Base-by-base conservation (phyloP, 2,888 invertebrate genomes). In the Cistogaster globosa region DNA sequence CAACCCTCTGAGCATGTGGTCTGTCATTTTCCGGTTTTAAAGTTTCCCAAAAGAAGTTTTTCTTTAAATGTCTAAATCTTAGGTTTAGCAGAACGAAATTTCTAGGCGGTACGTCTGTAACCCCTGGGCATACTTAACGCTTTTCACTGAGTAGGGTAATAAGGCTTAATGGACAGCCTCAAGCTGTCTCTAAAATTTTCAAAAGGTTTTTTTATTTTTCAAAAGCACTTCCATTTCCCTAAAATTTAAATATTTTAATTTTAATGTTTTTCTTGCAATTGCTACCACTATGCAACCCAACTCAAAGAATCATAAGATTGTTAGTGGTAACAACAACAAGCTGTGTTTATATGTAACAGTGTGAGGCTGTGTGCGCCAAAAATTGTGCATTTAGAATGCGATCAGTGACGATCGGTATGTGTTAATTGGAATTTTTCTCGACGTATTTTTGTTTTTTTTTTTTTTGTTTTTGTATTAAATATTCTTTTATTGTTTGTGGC, bases 341-440 rank as follows among this genome's bases (percentile, higher is more conserved):
- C 42, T 80, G 18, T 71, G 62, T 55, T 45, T 20, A 36, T 69
- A 63, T 63, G 42, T 12, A 53, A 63, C 20, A 62, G 71, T 63
- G n/a, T 51, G 55, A 32, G 32, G 1, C 14, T 75, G 42, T 82
- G 74, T 78, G 86, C 86, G 76, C 79, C 75, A 80, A 63, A 48
- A 63, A 76, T 58, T 76, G 84, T 58, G 78, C 86, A 84, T 78
- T 84, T 87, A 87, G 87, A 88, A 88, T 87, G 88, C 88, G 87
- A 87, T 88, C 88, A 87, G 83, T 87, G 86, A 82, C 85, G 87
- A 87, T 87, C 74, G 87, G 87, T 86, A 88, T 88, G 87, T 87
- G 87, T 86, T 88, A 87, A 88, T 88, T 87, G 87, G 87, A 87
- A 88, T 88, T 88, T 82, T 72, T 69, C 62, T 75, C 51, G 51